A percentile compares a stretch with the other conserved stretches of the same genome.
Conservation (phyloP, 37 sponge, comb jelly and placozoan species). For the Amphimedon queenslandica region DNA sequence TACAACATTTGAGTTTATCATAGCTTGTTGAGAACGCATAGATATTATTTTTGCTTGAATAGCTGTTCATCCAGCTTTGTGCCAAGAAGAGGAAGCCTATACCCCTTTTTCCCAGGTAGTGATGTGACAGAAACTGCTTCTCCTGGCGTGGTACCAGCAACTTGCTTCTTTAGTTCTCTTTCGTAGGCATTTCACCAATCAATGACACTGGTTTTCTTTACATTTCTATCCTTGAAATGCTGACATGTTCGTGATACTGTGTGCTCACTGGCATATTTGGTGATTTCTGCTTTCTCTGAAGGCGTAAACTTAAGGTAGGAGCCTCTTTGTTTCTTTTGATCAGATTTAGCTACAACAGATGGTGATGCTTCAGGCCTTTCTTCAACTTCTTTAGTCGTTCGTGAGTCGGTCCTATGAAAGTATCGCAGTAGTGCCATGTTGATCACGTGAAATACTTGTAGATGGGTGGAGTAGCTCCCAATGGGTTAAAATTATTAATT, state of each 20-base stretch:
- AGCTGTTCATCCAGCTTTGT: not conserved
- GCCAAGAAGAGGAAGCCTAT: not conserved
- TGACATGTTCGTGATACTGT: not conserved
- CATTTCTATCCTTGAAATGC: not conserved
- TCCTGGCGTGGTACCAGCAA: constrained; percentile 2
- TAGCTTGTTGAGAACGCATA: not conserved
- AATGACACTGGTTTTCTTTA: not conserved
- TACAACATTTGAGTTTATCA: not conserved
- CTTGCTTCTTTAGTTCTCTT: not conserved
- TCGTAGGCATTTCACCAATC: constrained; percentile 1
- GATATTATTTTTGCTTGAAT: not conserved
- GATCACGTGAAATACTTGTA: too few species aligned
- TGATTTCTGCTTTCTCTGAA: too few species aligned
- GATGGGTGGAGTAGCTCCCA: too few species aligned
- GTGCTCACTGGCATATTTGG: too few species aligned
- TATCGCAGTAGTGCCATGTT: too few species aligned
- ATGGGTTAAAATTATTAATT: too few species aligned
- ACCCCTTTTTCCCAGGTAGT: not conserved
- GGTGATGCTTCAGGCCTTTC: too few species aligned
- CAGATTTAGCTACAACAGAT: too few species aligned
- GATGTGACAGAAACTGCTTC: not conserved
- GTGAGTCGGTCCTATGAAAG: too few species aligned
- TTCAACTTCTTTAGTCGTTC: too few species aligned
- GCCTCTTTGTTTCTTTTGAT: too few species aligned
- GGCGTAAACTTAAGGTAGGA: too few species aligned